A percentile compares a stretch with the other conserved stretches of the same genome.
Evolutionary conservation across 2,888 invertebrate species (phyloP).

Genomic region (Drosophila cracens): DNA sequence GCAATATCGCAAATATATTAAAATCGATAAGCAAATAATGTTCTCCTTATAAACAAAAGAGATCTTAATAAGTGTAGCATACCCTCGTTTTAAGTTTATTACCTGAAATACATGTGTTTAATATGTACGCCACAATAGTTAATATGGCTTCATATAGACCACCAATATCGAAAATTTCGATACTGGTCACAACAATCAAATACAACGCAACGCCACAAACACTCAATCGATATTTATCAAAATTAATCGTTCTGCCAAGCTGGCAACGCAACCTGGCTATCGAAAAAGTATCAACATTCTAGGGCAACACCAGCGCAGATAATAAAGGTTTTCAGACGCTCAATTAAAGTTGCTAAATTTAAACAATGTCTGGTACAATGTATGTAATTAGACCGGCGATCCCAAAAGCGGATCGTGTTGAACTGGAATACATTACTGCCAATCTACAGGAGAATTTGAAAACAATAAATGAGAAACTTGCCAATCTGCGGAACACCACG

Average conservation of each 20-base stretch:
- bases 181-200: not conserved
- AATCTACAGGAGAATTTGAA: conserved; percentile 24
- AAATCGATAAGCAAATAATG: not conserved
- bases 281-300: conserved; percentile 21
- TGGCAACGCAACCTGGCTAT: conserved; percentile 29
- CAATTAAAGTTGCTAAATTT: not conserved
- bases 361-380: conserved; percentile 10
- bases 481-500: conserved; percentile 11
- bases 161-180: not conserved
- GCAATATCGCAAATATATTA: not conserved
- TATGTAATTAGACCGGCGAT: not conserved
- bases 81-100: not conserved
- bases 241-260: conserved; percentile 12
- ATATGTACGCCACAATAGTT: not conserved
- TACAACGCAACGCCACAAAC: conserved; percentile 24
- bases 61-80: not conserved
- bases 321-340: not conserved
- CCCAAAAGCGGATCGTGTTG: not conserved
- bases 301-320: not conserved
- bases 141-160: not conserved
- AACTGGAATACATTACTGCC: conserved; percentile 4
- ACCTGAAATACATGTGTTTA: no score
- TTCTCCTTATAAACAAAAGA: not conserved
- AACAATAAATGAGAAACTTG: conserved; percentile 39
- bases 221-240: conserved; percentile 42